Conservation (phyloP, 1,140 invertebrate species). For the Drosophila leontia region DNA sequence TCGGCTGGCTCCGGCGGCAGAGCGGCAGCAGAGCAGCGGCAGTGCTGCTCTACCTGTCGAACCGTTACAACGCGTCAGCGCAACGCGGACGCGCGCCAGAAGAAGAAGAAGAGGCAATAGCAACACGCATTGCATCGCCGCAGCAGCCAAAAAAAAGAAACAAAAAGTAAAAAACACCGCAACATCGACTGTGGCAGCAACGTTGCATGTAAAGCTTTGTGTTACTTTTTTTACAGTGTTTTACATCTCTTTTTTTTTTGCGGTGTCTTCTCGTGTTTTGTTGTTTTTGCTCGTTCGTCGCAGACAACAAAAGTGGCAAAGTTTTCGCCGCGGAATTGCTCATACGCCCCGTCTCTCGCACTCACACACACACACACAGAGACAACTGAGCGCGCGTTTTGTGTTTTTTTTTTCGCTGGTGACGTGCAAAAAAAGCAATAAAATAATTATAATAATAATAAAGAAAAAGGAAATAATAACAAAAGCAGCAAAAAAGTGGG, state of each 20-base stretch:
- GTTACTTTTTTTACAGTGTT: slow-evolving; percentile 21
- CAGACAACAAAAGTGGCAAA: slow-evolving; percentile 72
- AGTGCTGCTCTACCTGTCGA: slow-evolving; percentile 70
- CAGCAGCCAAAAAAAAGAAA: slow-evolving; percentile 21
- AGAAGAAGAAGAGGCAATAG: slow-evolving; percentile 19
- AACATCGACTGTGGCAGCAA: slow-evolving; percentile 14
- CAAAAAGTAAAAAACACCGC: slow-evolving; percentile 14
- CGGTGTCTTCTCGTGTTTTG: slow-evolving; percentile 35
- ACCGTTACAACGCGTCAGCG: slow-evolving; percentile 65
- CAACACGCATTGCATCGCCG: slow-evolving; percentile 36
- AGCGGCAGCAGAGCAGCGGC: slow-evolving; percentile 1
- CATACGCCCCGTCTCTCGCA: slow-evolving; percentile 72
- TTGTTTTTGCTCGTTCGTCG: slow-evolving; percentile 56
- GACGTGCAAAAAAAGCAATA: slow-evolving; percentile 42
- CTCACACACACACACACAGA: slow-evolving; percentile 4
- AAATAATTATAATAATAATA: slow-evolving; percentile 23
- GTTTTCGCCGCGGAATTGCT: slow-evolving; percentile 76
- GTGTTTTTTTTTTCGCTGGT: slow-evolving; percentile 35
- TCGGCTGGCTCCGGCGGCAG: background rate
- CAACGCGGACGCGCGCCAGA: slow-evolving; percentile 47
- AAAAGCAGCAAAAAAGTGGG: slow-evolving; percentile 12
- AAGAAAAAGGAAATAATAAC: background rate
- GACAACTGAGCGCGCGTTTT: slow-evolving; percentile 40
- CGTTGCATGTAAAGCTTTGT: slow-evolving; percentile 66
- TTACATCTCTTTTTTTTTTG: slow-evolving; percentile 34